These are phyloP conservation scores for Smutsia gigantea DNA, from an alignment of 2,797 vertebrate species.

Conservation along the genomic window DNA sequence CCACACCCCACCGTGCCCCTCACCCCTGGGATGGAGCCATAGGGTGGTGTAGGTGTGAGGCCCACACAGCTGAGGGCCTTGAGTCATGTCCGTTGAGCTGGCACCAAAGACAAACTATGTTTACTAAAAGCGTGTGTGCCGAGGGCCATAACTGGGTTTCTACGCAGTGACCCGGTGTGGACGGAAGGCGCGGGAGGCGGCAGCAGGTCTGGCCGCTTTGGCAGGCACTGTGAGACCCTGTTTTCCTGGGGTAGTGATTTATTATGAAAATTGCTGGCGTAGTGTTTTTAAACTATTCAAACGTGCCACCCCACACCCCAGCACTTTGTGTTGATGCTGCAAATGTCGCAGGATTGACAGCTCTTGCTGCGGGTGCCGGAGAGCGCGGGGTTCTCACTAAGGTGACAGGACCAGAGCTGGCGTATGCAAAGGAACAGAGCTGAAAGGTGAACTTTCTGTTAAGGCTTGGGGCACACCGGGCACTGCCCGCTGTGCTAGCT, in stretches of 20 bases:
- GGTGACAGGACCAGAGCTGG: neutral
- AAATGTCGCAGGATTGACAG: constrained; percentile 4
- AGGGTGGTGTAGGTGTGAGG: neutral
- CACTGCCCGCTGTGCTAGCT: accelerated
- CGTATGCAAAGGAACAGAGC: neutral
- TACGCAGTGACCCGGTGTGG: accelerated
- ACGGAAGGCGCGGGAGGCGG: accelerated
- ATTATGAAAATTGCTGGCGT: neutral
- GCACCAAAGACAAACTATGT: neutral
- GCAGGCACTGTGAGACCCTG: accelerated
- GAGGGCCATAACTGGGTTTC: accelerated
- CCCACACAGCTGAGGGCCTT: neutral
- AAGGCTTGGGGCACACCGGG: accelerated
- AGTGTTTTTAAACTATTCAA: neutral
- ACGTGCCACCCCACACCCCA: neutral
- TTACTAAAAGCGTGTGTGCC: accelerated
- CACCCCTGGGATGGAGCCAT: accelerated
- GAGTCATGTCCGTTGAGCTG: neutral
- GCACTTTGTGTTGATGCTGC: neutral
- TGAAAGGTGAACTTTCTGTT: neutral
- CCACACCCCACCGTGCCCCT: neutral
- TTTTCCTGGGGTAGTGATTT: neutral
- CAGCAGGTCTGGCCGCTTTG: accelerated
- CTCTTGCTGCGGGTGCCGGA: neutral
- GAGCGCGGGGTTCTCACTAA: neutral